A percentile compares a stretch with the other conserved stretches of the same genome.
phyloP scores from a whole-genome alignment of 92 coral and sea anemone genomes.

The Zoanthus solanderi region DNA sequence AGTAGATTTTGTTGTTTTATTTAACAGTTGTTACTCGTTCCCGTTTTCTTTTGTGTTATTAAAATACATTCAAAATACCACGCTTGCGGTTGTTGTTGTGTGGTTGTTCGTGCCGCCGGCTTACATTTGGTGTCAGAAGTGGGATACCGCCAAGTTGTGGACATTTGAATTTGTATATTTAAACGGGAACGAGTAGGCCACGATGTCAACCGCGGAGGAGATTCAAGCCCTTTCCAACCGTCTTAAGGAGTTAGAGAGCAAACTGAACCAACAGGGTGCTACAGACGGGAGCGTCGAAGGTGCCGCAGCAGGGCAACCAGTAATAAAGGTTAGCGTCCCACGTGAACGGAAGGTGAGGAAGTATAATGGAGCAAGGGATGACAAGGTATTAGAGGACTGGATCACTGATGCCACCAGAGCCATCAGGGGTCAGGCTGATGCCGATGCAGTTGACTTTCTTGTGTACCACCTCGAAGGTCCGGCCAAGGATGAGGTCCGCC shows the following conservation, averaged over 20 bases:
- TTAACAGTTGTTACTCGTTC: no score
- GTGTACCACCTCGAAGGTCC: conserved; percentile 67
- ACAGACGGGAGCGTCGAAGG: no score
- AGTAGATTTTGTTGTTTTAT: no score
- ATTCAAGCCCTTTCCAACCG: not conserved
- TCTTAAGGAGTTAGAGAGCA: no score
- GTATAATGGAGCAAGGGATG: conserved; percentile 61
- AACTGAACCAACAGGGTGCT: no score
- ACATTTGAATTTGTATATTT: not conserved
- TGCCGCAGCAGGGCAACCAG: conserved; percentile 1
- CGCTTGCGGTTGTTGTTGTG: no score
- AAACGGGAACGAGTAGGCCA: conserved; percentile 5
- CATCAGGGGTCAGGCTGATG: conserved; percentile 48
- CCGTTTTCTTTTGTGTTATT: no score
- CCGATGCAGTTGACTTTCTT: conserved; percentile 62
- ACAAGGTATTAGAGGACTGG: conserved; percentile 60
- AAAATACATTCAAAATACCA: no score
- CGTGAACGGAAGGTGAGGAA: conserved; percentile 45
- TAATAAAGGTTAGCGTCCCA: conserved; percentile 9
- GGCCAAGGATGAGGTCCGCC: conserved; percentile 58
- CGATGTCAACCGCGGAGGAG: not conserved
- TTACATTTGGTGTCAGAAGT: not conserved
- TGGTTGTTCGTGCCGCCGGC: no score
- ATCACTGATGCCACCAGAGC: conserved; percentile 66
- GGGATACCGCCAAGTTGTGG: not conserved